Percentiles rank a stretch among this genome's conserved stretches.
Conservation (phyloP, 2,113 vertebrate genomes). For the Tragelaphus scriptus region DNA sequence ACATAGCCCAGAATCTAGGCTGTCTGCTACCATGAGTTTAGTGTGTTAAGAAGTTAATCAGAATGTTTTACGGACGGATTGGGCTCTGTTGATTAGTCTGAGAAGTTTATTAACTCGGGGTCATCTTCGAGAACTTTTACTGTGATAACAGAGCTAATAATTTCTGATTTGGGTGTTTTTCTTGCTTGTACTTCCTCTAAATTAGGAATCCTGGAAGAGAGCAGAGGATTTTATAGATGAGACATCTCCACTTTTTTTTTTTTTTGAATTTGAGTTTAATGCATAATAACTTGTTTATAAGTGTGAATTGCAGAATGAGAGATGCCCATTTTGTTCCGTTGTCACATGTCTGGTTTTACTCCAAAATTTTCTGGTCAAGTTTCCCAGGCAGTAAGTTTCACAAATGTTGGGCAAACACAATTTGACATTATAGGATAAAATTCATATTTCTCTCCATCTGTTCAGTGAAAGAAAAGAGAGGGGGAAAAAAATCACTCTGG, state of each 20-base stretch:
- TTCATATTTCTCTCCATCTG: neutral
- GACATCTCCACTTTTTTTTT: no score
- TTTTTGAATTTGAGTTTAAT: neutral
- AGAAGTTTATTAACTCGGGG: neutral
- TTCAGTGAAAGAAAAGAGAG: neutral
- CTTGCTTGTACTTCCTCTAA: neutral
- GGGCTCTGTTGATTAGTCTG: neutral
- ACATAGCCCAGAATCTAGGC: fast-evolving
- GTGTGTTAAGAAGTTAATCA: neutral
- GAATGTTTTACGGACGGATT: neutral
- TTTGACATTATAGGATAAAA: neutral
- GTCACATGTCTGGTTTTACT: neutral
- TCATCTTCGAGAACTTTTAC: neutral
- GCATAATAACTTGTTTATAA: neutral
- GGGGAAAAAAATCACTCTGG: fast-evolving
- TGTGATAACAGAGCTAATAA: neutral
- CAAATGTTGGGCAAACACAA: neutral
- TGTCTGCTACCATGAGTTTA: fast-evolving
- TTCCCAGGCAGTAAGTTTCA: neutral
- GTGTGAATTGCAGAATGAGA: neutral
- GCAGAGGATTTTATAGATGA: neutral
- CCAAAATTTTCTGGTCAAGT: neutral
- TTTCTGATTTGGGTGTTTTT: neutral
- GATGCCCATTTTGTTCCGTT: neutral
- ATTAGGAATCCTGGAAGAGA: neutral